These are phyloP conservation scores for Ramazzottius varieornatus DNA, from an alignment of 2,888 invertebrate species.

Conservation along the genomic window DNA sequence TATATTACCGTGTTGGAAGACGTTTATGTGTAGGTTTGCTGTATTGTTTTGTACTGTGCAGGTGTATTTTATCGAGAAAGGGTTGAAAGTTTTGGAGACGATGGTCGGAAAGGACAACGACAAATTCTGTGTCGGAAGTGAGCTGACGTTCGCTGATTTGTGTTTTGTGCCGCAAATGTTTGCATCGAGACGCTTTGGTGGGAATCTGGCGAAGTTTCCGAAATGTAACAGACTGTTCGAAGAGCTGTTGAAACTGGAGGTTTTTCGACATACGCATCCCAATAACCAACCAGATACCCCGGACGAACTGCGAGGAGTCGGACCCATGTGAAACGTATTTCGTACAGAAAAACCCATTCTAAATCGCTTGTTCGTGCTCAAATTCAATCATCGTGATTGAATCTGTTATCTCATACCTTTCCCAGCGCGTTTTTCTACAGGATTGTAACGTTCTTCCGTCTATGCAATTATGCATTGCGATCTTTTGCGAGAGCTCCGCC, in stretches of 20 bases:
- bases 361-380: no score
- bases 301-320: constrained; percentile 13
- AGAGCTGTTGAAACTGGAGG: constrained; percentile 57
- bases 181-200: constrained; percentile 8
- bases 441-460: no score
- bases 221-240: constrained; percentile 43
- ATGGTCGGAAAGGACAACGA: constrained; percentile 36
- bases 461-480: no score
- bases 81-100: constrained; percentile 65
- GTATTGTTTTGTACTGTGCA: not conserved
- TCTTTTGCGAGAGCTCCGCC: no score
- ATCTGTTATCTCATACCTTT: no score
- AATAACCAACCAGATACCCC: constrained; percentile 81
- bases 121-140: constrained; percentile 64
- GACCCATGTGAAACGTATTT: no score
- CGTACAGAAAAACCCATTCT: no score
- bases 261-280: constrained; percentile 70
- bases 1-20: no score
- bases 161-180: constrained; percentile 70
- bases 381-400: no score
- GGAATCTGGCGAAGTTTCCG: constrained; percentile 12
- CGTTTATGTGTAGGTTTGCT: no score
- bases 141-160: constrained; percentile 73
- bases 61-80: constrained; percentile 56
- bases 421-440: no score